These are phyloP conservation scores for Stictocephala bisonia DNA, from an alignment of 2,888 invertebrate genomes.

Conservation along the genomic window DNA sequence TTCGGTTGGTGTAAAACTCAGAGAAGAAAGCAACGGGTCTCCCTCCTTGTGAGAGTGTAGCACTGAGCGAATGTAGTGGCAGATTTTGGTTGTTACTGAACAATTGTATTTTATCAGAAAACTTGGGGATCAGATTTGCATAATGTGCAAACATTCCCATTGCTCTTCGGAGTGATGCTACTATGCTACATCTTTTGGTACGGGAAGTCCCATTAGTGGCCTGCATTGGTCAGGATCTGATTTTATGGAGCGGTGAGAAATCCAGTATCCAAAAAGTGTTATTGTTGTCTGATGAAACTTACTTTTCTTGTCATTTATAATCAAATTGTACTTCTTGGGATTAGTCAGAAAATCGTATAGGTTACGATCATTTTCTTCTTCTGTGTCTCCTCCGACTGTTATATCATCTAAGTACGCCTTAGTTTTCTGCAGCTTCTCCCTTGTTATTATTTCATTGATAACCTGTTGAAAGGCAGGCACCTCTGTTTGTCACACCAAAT, in stretches of 20 bases:
- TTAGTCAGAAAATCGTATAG: slow-evolving; percentile 2
- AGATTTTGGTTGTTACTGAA: slow-evolving; percentile 16
- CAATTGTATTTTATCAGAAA: slow-evolving; percentile 28
- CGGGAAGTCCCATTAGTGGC: neutral
- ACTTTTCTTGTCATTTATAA: slow-evolving; percentile 33
- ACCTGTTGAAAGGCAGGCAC: slow-evolving; percentile 47
- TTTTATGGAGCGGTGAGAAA: slow-evolving; percentile 28
- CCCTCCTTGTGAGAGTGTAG: slow-evolving; percentile 9
- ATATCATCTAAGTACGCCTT: slow-evolving; percentile 39
- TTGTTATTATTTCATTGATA: too few relatives aligned
- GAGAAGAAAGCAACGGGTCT: slow-evolving; percentile 44
- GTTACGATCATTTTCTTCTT: slow-evolving; percentile 33
- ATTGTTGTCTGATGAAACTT: slow-evolving; percentile 29
- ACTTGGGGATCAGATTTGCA: slow-evolving; percentile 32
- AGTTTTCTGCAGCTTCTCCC: slow-evolving; percentile 32
- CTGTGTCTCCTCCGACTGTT: slow-evolving; percentile 19
- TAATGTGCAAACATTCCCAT: slow-evolving; percentile 38
- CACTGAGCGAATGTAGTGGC: slow-evolving; percentile 14
- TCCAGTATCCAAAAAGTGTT: slow-evolving; percentile 32
- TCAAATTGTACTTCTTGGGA: slow-evolving; percentile 33
- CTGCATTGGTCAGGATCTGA: slow-evolving; percentile 24
- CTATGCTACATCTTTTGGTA: slow-evolving; percentile 6
- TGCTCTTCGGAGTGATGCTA: neutral
- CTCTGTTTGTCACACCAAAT: slow-evolving; percentile 53
- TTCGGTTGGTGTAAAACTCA: slow-evolving; percentile 5